phyloP scores from a whole-genome alignment of 92 coral and sea anemone genomes.

The Zoanthus solanderi region DNA sequence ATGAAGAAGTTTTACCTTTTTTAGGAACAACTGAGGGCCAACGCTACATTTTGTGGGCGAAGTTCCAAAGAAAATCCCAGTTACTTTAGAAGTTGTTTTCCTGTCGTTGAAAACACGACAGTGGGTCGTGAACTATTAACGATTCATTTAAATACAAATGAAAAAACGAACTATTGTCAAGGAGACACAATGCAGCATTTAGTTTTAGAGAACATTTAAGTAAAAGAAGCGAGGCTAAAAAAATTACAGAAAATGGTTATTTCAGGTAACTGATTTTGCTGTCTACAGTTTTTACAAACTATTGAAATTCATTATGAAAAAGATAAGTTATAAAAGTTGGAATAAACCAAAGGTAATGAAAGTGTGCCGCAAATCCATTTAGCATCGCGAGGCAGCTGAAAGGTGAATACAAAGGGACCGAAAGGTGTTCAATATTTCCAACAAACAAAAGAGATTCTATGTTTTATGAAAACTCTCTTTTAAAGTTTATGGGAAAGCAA shows the following conservation, averaged over 20 bases:
- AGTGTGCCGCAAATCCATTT: neutral
- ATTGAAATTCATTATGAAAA: neutral
- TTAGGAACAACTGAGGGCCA: too few species aligned
- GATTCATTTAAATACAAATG: conserved; percentile 5
- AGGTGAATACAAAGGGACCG: conserved; percentile 9
- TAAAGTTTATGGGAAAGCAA: conserved; percentile 14
- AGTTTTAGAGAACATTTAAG: neutral
- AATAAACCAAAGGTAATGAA: neutral
- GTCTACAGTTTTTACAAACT: neutral
- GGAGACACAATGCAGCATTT: conserved; percentile 3
- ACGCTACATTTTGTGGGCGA: conserved; percentile 2
- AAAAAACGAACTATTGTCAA: conserved; percentile 17
- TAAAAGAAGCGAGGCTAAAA: neutral
- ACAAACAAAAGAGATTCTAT: conserved; percentile 4
- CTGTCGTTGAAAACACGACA: neutral
- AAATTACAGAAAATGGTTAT: neutral
- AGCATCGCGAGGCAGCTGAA: conserved; percentile 16
- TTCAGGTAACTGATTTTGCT: neutral
- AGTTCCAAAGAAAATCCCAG: neutral
- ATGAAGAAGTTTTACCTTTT: conserved; percentile 1
- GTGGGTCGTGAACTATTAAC: conserved; percentile 12
- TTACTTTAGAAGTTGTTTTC: neutral
- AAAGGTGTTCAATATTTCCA: conserved; percentile 13
- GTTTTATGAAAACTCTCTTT: neutral
- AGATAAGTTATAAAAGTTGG: neutral